These are phyloP conservation scores for Cheumatopsyche charites DNA, from an alignment of 1,140 invertebrate genomes.

Conservation along the genomic window DNA sequence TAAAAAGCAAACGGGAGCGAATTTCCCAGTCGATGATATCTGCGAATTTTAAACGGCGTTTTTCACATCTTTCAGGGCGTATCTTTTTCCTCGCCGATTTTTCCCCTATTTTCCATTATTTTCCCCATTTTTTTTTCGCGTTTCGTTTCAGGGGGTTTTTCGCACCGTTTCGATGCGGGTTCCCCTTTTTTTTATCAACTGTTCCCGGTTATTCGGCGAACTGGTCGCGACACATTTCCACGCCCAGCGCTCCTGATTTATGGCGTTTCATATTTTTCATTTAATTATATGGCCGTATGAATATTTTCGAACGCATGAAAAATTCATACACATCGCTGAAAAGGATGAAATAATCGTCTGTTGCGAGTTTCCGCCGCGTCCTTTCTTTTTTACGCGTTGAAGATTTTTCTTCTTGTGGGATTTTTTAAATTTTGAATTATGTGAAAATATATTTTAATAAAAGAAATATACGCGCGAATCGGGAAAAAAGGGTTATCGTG, in stretches of 20 bases:
- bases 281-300: constrained; percentile 44
- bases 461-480: too few species aligned
- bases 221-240: constrained; percentile 33
- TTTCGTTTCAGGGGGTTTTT: too few species aligned
- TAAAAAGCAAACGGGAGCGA: too few species aligned
- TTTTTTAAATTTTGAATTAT: too few species aligned
- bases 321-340: too few species aligned
- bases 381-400: too few species aligned
- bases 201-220: constrained; percentile 23
- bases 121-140: constrained; percentile 1
- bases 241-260: constrained; percentile 41
- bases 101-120: neutral
- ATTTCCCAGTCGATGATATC: neutral
- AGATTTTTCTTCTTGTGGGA: too few species aligned
- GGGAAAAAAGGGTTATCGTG: too few species aligned
- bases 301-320: constrained; percentile 33
- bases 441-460: too few species aligned
- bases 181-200: constrained; percentile 9
- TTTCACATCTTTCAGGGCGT: constrained; percentile 10
- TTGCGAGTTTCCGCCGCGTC: too few species aligned
- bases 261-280: constrained; percentile 38
- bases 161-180: neutral
- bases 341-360: too few species aligned
- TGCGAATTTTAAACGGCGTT: constrained; percentile 16
- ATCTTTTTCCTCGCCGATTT: too few species aligned